Evolutionary conservation across 2,888 invertebrate species (phyloP), one percentile per base, ranked within the genome.

Genomic region (Tetragonisca angustula): DNA sequence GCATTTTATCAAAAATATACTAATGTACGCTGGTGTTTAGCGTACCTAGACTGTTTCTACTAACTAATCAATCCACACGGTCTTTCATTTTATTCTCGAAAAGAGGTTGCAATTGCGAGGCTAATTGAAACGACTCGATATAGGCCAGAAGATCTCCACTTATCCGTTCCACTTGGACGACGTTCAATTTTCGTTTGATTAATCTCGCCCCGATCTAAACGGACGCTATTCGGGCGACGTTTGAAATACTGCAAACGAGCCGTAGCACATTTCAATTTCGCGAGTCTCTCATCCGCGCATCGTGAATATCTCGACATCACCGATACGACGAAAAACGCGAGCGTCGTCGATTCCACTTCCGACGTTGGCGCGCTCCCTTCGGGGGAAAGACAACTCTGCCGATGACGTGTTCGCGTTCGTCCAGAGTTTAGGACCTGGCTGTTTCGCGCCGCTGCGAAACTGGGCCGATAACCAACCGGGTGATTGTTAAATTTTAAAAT

Each of bases 401-500:
- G 68, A 85, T 61, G 75, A 68, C 78, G 76, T 85, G 81, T 89
- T 88, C 82, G 87, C 78, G 67, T 81, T 85, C 68, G 65, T 68
- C 65, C 75, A 65, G 71, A 86, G 75, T 88, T 89, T 80, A 54
- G 59, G 74, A 61, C 59, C 68, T 62, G 9, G 43, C 62, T 62
- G 43, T 80, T 75, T 77, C 83, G 56, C 76, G 43, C 73, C 83
- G 79, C n/a, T 75, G 79, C 81, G 77, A 81, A 90, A 88, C 83
- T 88, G 74, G 85, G 87, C 84, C 90, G 89, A 88, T 87, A 85
- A 81, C 79, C 69, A 27, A 59, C 15, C 56, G 65, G 43, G 77
- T 84, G 89, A 90, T 90, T 88, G 88, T 86, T 86, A 88, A 88
- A 73, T 88, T 88, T 88, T 81, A 87, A 88, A 88, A 88, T 81